A percentile compares a stretch with the other conserved stretches of the same genome.
These are phyloP conservation scores for Channallabes apus DNA, from an alignment of 2,797 vertebrate genomes.

Conservation along the genomic window DNA sequence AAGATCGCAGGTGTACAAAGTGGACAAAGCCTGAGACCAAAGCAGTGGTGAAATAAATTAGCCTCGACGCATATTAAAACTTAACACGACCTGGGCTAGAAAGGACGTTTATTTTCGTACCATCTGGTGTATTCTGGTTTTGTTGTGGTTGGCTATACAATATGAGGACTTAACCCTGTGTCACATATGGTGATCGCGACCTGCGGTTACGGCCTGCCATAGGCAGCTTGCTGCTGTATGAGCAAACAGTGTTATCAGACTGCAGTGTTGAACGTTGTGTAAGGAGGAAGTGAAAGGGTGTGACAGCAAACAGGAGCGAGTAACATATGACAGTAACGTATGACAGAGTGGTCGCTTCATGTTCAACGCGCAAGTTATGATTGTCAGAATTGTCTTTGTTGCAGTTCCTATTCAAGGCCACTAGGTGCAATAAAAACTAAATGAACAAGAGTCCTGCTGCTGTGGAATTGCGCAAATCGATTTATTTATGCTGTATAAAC, in stretches of 20 bases:
- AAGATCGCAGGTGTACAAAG: neutral
- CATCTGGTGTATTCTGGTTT: neutral
- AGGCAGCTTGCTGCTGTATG: constrained; percentile 20
- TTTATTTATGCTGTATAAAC: neutral
- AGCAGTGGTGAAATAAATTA: neutral
- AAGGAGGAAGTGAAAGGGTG: constrained; percentile 72
- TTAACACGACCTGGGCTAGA: no score
- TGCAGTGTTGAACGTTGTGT: constrained; percentile 38
- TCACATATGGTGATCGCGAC: neutral
- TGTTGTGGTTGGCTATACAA: neutral
- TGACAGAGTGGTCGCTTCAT: constrained; percentile 36
- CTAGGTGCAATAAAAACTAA: neutral
- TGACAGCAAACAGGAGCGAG: constrained; percentile 6
- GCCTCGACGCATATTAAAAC: no score
- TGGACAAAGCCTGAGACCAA: no score
- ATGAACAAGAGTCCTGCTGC: neutral
- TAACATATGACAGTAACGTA: constrained; percentile 30
- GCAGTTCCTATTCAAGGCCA: neutral
- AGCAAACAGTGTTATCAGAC: constrained; percentile 46
- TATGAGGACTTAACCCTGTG: neutral
- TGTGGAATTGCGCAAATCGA: neutral
- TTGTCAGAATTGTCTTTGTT: neutral
- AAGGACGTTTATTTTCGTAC: no score
- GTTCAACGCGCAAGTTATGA: constrained; percentile 31
- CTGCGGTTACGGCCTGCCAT: neutral